Conservation (phyloP, 1,140 invertebrate genomes). For the Nephila pilipes region DNA sequence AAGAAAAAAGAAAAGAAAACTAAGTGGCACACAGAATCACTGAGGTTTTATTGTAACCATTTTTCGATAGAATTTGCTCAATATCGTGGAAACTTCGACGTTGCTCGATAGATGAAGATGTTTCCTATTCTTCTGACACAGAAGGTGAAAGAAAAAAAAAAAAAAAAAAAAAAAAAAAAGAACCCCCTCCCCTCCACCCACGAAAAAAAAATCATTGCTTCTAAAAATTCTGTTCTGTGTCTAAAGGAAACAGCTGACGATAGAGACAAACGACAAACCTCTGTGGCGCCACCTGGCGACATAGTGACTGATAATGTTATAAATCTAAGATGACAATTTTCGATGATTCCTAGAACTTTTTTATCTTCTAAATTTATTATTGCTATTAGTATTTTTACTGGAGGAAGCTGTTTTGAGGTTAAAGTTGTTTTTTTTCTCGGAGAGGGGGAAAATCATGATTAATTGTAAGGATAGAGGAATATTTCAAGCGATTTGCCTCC, state of each 20-base stretch:
- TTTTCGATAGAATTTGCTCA: conserved; percentile 28
- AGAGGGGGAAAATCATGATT: neutral
- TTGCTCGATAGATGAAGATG: conserved; percentile 6
- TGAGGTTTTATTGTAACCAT: conserved; percentile 2
- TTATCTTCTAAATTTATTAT: conserved; percentile 62
- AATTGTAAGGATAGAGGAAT: neutral
- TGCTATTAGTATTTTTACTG: conserved; percentile 60
- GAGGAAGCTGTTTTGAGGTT: neutral
- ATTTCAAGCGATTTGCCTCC: conserved; percentile 34
- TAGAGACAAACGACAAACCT: conserved; percentile 64
- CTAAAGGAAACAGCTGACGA: conserved; percentile 51
- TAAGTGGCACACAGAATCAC: neutral
- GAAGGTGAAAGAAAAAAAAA: neutral
- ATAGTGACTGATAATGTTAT: conserved; percentile 71
- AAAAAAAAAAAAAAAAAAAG: neutral
- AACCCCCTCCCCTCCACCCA: neutral
- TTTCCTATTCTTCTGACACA: neutral
- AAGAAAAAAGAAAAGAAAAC: neutral
- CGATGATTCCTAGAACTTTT: conserved; percentile 64
- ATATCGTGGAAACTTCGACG: neutral
- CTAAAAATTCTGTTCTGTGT: conserved; percentile 33
- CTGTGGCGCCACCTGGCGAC: conserved; percentile 66
- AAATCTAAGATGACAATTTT: conserved; percentile 72
- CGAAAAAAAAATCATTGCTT: conserved; percentile 14
- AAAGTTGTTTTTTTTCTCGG: conserved; percentile 1